These are phyloP conservation scores for western clawed frog (Xenopus tropicalis) DNA, from an alignment of 2,113 vertebrate genomes.

Conservation along the genomic window DNA sequence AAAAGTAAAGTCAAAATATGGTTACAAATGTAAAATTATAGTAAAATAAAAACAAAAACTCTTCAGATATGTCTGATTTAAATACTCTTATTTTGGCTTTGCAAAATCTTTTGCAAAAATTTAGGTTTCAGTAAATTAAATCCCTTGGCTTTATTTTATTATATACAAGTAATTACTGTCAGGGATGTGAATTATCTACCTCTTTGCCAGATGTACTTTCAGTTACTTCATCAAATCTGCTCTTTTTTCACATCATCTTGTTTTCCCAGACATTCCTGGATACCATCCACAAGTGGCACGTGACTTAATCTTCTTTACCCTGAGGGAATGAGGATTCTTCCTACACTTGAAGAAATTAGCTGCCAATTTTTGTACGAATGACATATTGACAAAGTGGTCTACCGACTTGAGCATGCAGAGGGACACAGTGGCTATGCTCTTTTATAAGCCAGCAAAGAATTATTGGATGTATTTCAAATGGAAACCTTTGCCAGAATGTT, in stretches of 20 bases:
- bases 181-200: slow-evolving; percentile 14
- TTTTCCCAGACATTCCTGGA: slow-evolving; percentile 9
- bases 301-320: slow-evolving; percentile 15
- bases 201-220: slow-evolving; percentile 1
- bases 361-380: slow-evolving; percentile 31
- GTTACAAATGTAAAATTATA: too few relatives aligned
- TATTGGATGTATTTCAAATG: slow-evolving; percentile 37
- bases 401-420: slow-evolving; percentile 28
- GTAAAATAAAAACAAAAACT: too few relatives aligned
- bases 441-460: background rate
- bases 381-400: slow-evolving; percentile 19
- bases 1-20: too few relatives aligned
- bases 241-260: slow-evolving; percentile 10
- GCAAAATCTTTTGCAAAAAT: slow-evolving; percentile 4
- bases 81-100: background rate
- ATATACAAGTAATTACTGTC: slow-evolving; percentile 22
- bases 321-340: background rate
- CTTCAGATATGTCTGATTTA: too few relatives aligned
- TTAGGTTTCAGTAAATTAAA: background rate
- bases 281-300: background rate
- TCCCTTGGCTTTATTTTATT: slow-evolving; percentile 9
- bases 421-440: slow-evolving; percentile 38
- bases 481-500: background rate
- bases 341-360: slow-evolving; percentile 41
- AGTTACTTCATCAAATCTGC: slow-evolving; percentile 23